Base-by-base conservation (phyloP, 1,140 invertebrate species). In the Hypsibius dujardini region DNA sequence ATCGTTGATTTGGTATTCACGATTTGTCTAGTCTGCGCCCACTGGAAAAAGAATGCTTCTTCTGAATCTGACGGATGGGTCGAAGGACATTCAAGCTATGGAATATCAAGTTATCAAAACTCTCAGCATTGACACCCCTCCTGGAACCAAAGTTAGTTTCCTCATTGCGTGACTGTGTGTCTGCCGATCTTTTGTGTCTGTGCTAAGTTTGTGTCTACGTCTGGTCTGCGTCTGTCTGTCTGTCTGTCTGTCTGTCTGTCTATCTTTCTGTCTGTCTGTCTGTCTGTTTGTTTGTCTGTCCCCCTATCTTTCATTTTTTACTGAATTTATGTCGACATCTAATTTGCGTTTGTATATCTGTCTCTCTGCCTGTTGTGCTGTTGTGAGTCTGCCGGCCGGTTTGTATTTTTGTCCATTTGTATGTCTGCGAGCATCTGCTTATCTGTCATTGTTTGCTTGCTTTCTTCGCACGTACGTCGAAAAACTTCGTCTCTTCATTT, bases 131-230 rank as follows among this genome's bases (percentile, higher is more conserved):
- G 12, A 67, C 62, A 67, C 62, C 45, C 62, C 62, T 12, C 62
- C 62, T 42, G 62, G 62, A 12, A 67, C 62, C 42, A 67, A 67
- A 67, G 62, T 56, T 12, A 56, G 7, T 56, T n/a, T 56, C 28
- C 28, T 28, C 28, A 28, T 28, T 28, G 28, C 28, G 28, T 28
- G 28, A 28, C 28, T 28, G 28, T 28, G 28, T 28, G 28, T 28
- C 28, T 28, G 28, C 28, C 28, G 28, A 28, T 28, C 28, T 28
- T 28, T 28, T 28, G 28, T 28, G 28, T 28, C 28, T 28, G 28
- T 28, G 28, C 28, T 28, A 28, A 28, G 28, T 28, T 28, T 28
- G 28, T 28, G 28, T 28, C 28, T 28, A 28, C 28, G 28, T 28
- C 28, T 28, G 28, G 28, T 28, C 28, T 28, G 28, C 28, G 28